phyloP scores from a whole-genome alignment of 2,797 vertebrate species.

The Poeciliopsis infans region DNA sequence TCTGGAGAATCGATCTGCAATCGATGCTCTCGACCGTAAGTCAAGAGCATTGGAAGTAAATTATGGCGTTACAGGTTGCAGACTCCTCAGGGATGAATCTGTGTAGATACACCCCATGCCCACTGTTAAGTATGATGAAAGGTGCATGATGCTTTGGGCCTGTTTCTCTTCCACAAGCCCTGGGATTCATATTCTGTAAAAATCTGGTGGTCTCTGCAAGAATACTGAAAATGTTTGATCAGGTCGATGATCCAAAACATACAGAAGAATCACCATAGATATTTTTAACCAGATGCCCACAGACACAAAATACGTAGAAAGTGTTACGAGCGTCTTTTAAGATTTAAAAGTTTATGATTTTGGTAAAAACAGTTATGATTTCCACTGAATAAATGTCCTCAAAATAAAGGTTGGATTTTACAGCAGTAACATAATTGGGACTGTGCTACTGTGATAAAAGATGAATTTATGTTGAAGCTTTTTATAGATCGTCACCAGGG shows the following conservation, averaged over 20 bases:
- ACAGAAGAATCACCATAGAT: neutral
- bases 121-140: neutral
- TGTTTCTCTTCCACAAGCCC: neutral
- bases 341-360: neutral
- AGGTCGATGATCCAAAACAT: neutral
- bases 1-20: neutral
- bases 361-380: neutral
- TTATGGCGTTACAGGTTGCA: no score
- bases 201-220: neutral
- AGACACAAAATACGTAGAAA: neutral
- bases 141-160: neutral
- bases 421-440: neutral
- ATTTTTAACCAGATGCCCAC: neutral
- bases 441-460: neutral
- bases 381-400: neutral
- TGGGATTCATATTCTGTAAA: neutral
- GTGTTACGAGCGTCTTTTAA: neutral
- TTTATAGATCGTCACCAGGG: neutral
- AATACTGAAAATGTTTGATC: neutral
- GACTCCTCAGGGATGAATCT: neutral
- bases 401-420: constrained; percentile 1
- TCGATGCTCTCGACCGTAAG: no score
- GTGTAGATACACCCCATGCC: neutral
- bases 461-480: neutral
- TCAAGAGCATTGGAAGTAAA: no score